phyloP scores from a whole-genome alignment of 2,888 invertebrate genomes.

The Scaptomyza parva region DNA sequence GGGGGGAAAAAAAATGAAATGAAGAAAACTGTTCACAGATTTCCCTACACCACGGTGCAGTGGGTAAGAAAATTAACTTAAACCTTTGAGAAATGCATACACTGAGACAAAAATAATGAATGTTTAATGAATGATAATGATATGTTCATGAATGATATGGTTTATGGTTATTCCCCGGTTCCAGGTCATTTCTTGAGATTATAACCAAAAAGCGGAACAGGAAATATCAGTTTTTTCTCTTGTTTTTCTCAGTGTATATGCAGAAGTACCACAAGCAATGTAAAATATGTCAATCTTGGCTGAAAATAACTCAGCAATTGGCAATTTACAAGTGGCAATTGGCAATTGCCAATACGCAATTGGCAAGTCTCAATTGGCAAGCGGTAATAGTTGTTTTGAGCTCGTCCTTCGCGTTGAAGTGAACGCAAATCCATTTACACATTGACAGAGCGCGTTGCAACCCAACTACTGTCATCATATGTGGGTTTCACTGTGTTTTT shows the following conservation, averaged over 20 bases:
- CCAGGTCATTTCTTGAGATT: too few relatives aligned
- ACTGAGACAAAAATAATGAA: too few relatives aligned
- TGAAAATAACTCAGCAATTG: slow-evolving; percentile 7
- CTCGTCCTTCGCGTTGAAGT: slow-evolving; percentile 14
- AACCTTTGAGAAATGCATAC: background rate
- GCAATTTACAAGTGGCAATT: slow-evolving; percentile 9
- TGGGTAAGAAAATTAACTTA: background rate
- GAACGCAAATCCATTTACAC: slow-evolving; percentile 32
- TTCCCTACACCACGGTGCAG: background rate
- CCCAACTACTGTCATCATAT: slow-evolving; percentile 29
- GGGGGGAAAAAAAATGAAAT: too few relatives aligned
- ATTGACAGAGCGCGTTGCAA: slow-evolving; percentile 35
- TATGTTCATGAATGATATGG: too few relatives aligned
- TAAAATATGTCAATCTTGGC: background rate
- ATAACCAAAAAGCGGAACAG: too few relatives aligned
- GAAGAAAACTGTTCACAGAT: background rate
- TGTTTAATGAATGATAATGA: too few relatives aligned
- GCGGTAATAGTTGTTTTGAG: slow-evolving; percentile 23
- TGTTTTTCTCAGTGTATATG: too few relatives aligned
- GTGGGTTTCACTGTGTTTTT: slow-evolving; percentile 16
- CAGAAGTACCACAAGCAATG: background rate
- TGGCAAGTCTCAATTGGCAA: slow-evolving; percentile 3
- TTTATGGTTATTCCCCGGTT: too few relatives aligned
- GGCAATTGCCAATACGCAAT: slow-evolving; percentile 10
- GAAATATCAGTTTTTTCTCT: too few relatives aligned